Conservation (phyloP, 2,113 vertebrate genomes). For the Brachypteracias leptosomus region DNA sequence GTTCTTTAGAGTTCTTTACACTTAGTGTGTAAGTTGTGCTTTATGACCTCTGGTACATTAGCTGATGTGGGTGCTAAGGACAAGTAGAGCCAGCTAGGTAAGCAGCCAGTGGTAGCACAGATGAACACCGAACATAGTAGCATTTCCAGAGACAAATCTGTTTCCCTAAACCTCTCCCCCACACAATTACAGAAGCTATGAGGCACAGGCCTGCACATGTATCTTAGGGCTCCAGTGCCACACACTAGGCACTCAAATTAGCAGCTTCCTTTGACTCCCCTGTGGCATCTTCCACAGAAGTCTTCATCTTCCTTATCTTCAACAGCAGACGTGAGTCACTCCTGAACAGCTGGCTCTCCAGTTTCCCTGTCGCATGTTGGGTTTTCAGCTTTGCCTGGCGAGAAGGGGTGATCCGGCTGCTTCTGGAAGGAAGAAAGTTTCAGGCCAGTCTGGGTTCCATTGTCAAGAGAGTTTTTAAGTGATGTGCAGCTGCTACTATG, state of each 20-base stretch:
- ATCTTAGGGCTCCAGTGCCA: neutral
- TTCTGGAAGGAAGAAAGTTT: neutral
- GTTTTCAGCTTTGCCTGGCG: neutral
- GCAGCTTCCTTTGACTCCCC: neutral
- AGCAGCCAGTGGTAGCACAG: neutral
- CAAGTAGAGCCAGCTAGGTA: neutral
- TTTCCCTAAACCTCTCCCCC: neutral
- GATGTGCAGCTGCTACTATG: neutral
- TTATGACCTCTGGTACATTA: neutral
- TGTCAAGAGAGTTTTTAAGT: neutral
- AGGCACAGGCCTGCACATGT: neutral
- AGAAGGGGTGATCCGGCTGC: neutral
- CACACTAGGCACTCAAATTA: neutral
- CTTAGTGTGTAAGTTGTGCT: neutral
- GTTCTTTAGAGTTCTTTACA: neutral
- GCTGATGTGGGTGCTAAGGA: neutral
- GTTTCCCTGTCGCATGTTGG: neutral
- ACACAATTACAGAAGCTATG: neutral
- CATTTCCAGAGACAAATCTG: neutral
- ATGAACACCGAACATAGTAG: neutral
- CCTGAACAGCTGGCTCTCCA: neutral
- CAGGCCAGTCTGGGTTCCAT: neutral
- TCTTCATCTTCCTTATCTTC: neutral
- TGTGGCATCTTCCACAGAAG: neutral
- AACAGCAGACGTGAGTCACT: neutral